Evolutionary conservation across 2,888 invertebrate species (phyloP), one percentile per base, ranked within the genome.

Genomic region (Beris morrisii): DNA sequence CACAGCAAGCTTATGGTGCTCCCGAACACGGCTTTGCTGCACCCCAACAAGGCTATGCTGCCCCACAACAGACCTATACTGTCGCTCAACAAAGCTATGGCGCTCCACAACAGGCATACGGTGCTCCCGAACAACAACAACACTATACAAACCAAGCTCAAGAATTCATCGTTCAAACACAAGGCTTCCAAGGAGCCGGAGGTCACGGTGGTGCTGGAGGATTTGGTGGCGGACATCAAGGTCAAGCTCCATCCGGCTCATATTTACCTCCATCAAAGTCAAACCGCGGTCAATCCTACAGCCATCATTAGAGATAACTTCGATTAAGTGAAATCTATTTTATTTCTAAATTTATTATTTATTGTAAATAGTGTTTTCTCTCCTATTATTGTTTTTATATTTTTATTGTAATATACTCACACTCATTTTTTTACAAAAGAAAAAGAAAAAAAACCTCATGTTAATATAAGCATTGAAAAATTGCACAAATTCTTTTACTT

Each of bases 301-400:
- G 54, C 31, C 64, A 64, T 64, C 63, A 63, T 52, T 64, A 64
- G 45, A 45, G 45, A 54, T 61, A 52, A 50, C 61, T 61, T 59
- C 59, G 31, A n/a, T 44, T 52, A 52, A 32, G 61, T 61, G 61
- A 61, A 50, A 61, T 52, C 38, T 30, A 52, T 48, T 1, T 54
- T 54, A 30, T 56, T 56, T 56, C 43, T 56, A 38, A 22, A 9
- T 7, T 53, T 53, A 43, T 56, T 61, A 61, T 61, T 61, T 61
- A 61, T 61, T 61, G 61, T 61, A 61, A 6, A 61, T 61, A 61
- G 61, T 45, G 38, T 61, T 56, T 59, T 43, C 52, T 61, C 6
- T 38, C 38, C 22, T 61, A 58, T n/a, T 56, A 48, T 13, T 52
- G 46, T 61, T 50, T 22, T 61, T 61, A 12, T 59, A 48, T 15